Conservation (phyloP, 2,113 vertebrate genomes). For the Paracanthobrama guichenoti region DNA sequence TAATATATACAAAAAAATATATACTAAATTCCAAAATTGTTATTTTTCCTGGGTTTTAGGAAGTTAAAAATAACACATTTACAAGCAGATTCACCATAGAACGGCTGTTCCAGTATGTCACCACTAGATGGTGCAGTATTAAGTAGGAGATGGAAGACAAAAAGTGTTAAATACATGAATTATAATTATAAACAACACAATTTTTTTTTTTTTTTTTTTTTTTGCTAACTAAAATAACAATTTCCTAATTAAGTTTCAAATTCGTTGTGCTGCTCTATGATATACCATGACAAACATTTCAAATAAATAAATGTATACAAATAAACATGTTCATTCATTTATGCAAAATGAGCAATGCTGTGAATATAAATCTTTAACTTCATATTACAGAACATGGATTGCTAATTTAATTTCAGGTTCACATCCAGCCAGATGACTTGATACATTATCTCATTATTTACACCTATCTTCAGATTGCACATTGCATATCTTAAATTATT, state of each 20-base stretch:
- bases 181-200: too few relatives aligned
- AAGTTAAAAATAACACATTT: too few relatives aligned
- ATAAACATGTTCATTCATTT: too few relatives aligned
- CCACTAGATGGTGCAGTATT: conserved; percentile 43
- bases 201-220: not conserved
- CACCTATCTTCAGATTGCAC: too few relatives aligned
- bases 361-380: too few relatives aligned
- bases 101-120: not conserved
- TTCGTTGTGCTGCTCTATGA: not conserved
- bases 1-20: too few relatives aligned
- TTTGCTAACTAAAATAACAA: not conserved
- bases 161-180: not conserved
- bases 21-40: too few relatives aligned
- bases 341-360: too few relatives aligned
- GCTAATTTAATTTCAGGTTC: not conserved
- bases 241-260: not conserved
- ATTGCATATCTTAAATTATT: not conserved
- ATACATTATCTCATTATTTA: too few relatives aligned
- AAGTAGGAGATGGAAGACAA: not conserved
- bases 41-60: too few relatives aligned
- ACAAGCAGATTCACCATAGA: not conserved
- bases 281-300: not conserved
- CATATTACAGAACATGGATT: not conserved
- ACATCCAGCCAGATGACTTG: not conserved
- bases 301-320: too few relatives aligned